Base-by-base conservation (phyloP, 2,113 vertebrate genomes). In the Chauna torquata region DNA sequence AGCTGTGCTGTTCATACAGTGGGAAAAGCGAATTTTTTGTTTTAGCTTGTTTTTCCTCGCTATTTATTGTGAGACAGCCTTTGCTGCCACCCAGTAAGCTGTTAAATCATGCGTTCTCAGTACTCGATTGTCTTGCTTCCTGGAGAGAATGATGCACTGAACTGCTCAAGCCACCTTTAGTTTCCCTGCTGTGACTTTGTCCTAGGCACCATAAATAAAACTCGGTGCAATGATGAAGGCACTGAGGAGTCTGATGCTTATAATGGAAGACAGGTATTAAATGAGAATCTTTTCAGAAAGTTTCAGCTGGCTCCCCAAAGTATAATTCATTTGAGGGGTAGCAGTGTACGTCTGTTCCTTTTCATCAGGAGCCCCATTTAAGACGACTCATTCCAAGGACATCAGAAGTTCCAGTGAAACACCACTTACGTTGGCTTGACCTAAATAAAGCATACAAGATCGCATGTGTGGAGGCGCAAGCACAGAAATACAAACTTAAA, bases 1-100 rank as follows among this genome's bases (percentile, higher is more conserved):
- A 84, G 57, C 16, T 0, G 0, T 8, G 64, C 45, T 81, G 68
- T 52, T 83, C 34, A 17, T 32, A 34, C 64, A 62, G 30, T 2
- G 42, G 44, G 65, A 91, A 64, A 61, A 87, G 47, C 38, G 57
- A 38, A 27, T 15, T 32, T 59, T 68, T 50, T 54, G 65, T 1
- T 66, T 75, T 38, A 9, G 17, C 62, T 91, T 57, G 64, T 9
- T 95, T 66, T 81, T 6, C 55, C 75, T 75, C 2, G 2, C 92
- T 65, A 8, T 57, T 54, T 44, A 44, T 13, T 1, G 2, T 18
- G 78, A 64, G 57, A 47, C 54, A 77, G 54, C 47, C 70, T 68
- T 82, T 79, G 66, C 88, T 90, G 61, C 66, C 75, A 54, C 38
- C 11, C 78, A 55, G 38, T 1, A 93, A 57, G 61, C 90, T 64